These are phyloP conservation scores for Heliocidaris erythrogramma DNA, from an alignment of 35 echinoderm and acorn worm genomes.

Conservation along the genomic window DNA sequence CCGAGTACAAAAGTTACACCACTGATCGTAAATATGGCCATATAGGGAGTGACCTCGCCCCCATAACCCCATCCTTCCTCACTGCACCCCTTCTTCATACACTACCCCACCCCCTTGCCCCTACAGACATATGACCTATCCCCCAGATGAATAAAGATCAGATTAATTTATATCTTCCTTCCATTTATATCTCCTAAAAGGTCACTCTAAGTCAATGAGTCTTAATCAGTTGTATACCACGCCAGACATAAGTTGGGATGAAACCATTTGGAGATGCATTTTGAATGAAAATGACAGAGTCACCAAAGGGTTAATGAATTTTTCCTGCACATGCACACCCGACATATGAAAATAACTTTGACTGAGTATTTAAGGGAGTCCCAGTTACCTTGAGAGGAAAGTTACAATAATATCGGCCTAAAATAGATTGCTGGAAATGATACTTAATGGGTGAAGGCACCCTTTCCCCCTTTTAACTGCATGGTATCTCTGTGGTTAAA, in stretches of 20 bases:
- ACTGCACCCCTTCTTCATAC: background rate
- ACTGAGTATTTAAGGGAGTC: no score
- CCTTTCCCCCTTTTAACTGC: no score
- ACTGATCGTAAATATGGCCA: no score
- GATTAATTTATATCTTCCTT: background rate
- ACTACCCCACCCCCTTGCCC: no score
- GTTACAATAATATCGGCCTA: background rate
- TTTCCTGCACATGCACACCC: background rate
- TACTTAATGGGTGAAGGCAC: no score
- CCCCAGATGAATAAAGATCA: background rate
- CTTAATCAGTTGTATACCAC: background rate
- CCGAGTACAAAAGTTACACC: no score
- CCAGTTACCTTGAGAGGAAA: background rate
- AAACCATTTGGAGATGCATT: background rate
- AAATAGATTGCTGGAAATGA: background rate
- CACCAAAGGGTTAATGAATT: background rate
- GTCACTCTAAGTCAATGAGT: background rate
- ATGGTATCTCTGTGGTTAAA: no score
- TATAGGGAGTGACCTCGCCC: background rate
- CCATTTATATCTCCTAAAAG: background rate
- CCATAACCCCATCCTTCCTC: background rate
- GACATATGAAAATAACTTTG: background rate
- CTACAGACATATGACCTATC: background rate
- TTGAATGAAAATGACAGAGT: background rate
- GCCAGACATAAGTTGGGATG: background rate